Percentiles rank a stretch among this genome's conserved stretches.
These are phyloP conservation scores for Sciurus carolinensis DNA, from an alignment of 2,797 vertebrate species.

Conservation along the genomic window DNA sequence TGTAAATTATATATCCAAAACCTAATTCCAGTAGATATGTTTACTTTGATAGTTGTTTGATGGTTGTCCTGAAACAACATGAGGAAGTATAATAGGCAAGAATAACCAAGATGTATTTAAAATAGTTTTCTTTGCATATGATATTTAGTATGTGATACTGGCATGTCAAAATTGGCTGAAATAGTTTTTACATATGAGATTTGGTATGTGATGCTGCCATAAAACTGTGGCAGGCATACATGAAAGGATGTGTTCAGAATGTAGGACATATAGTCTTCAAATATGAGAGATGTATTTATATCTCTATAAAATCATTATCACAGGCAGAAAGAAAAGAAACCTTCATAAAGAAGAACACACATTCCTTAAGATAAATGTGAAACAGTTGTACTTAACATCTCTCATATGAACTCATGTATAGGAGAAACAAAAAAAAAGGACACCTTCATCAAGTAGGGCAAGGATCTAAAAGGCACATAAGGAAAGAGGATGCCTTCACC, in stretches of 20 bases:
- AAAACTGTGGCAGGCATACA: too few species aligned
- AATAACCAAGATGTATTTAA: not conserved
- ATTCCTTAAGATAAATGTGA: not conserved
- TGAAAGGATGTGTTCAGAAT: too few species aligned
- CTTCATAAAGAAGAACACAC: not conserved
- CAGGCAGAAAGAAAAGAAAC: too few species aligned
- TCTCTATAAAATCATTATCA: too few species aligned
- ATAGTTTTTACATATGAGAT: too few species aligned
- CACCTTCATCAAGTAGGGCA: too few species aligned
- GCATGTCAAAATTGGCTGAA: not conserved
- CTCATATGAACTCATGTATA: not conserved
- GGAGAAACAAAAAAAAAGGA: not conserved
- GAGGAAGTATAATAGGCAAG: not conserved
- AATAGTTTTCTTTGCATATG: not conserved
- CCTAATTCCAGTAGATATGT: not conserved
- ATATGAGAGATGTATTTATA: too few species aligned
- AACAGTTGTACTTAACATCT: not conserved
- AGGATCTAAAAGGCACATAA: too few species aligned
- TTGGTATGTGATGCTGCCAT: too few species aligned
- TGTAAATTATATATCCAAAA: conserved; percentile 36
- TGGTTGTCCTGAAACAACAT: not conserved
- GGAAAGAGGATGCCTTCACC: too few species aligned
- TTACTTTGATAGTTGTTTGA: not conserved
- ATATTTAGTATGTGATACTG: not conserved
- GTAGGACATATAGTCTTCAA: too few species aligned